A percentile compares a stretch with the other conserved stretches of the same genome.
Conservation (phyloP, 2,797 vertebrate genomes). For the Taenioides sp. region DNA sequence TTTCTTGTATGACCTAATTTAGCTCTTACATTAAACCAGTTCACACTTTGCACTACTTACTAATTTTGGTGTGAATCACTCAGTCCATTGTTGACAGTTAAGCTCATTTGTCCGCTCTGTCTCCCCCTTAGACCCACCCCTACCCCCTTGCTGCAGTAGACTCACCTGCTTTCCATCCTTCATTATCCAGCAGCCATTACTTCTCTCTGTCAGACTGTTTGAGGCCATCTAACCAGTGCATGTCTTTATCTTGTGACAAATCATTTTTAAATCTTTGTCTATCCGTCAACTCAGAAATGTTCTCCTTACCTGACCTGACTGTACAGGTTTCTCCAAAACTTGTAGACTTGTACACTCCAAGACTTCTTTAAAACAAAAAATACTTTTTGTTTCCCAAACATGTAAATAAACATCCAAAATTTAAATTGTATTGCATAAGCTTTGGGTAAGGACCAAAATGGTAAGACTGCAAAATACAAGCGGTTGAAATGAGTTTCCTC, state of each 20-base stretch:
- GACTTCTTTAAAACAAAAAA: too few relatives aligned
- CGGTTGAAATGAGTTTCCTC: too few relatives aligned
- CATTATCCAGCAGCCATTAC: constrained; percentile 11
- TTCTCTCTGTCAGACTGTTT: constrained; percentile 16
- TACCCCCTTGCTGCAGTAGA: background rate
- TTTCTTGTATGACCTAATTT: background rate
- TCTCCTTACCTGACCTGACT: background rate
- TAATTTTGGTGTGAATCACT: constrained; percentile 4
- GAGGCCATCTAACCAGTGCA: constrained; percentile 6
- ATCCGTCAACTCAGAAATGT: constrained; percentile 5
- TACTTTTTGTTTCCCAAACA: too few relatives aligned
- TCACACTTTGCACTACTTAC: background rate
- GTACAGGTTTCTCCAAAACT: background rate
- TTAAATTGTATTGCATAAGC: too few relatives aligned
- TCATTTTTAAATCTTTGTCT: constrained; percentile 3
- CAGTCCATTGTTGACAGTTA: background rate
- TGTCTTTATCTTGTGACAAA: constrained; percentile 11
- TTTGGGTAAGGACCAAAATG: too few relatives aligned
- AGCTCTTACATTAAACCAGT: background rate
- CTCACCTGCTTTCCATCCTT: constrained; percentile 11
- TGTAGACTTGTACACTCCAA: background rate
- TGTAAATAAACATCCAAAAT: too few relatives aligned
- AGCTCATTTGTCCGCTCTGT: constrained; percentile 4
- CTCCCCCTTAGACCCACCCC: too few relatives aligned
- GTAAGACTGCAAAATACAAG: too few relatives aligned